phyloP scores from a whole-genome alignment of 2,888 invertebrate genomes.

The Acrobasis repandana region DNA sequence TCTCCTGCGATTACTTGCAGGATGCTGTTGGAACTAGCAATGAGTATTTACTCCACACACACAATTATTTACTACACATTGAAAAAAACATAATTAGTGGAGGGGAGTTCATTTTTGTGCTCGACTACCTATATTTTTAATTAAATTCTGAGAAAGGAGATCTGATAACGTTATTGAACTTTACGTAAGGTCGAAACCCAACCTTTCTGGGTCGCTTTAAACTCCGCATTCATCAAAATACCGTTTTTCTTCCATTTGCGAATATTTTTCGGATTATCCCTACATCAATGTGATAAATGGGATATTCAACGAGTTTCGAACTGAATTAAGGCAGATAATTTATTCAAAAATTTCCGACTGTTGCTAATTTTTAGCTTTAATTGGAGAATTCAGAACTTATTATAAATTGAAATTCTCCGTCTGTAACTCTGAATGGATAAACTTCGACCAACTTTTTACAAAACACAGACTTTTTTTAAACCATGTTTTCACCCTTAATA shows the following conservation, averaged over 20 bases:
- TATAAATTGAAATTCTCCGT: too few species aligned
- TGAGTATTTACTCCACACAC: too few species aligned
- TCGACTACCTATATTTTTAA: not conserved
- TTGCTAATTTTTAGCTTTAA: not conserved
- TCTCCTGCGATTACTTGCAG: too few species aligned
- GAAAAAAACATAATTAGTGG: too few species aligned
- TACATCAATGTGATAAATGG: slow-evolving; percentile 13
- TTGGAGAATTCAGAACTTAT: not conserved
- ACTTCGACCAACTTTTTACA: too few species aligned
- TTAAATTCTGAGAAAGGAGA: not conserved
- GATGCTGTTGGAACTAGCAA: too few species aligned
- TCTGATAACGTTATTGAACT: not conserved
- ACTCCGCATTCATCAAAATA: too few species aligned
- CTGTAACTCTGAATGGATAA: too few species aligned
- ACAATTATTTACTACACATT: too few species aligned
- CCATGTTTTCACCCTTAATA: too few species aligned
- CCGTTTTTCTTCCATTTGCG: not conserved
- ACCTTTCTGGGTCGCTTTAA: not conserved
- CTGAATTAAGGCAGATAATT: slow-evolving; percentile 15
- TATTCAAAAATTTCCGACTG: not conserved
- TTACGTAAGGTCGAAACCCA: not conserved
- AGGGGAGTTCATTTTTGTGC: too few species aligned
- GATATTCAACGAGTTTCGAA: slow-evolving; percentile 15
- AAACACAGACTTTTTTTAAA: too few species aligned
- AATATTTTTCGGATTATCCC: not conserved